Evolutionary conservation across 2,113 vertebrate genomes (phyloP).

Genomic region (Alouatta palliata): DNA sequence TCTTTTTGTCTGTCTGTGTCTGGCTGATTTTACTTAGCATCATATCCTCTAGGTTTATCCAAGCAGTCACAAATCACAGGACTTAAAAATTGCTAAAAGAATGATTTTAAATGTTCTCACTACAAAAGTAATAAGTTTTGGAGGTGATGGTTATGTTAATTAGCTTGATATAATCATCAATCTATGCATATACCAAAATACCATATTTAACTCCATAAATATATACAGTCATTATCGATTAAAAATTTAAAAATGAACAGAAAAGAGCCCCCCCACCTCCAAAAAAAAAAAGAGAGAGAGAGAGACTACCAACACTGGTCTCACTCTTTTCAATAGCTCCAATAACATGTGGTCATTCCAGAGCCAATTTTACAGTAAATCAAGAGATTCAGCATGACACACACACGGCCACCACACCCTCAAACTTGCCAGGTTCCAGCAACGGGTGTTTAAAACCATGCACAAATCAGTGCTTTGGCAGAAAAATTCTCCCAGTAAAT

Average conservation of each 20-base stretch:
- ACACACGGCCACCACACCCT: accelerated
- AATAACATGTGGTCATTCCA: not conserved
- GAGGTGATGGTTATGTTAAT: not conserved
- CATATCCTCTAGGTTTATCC: not conserved
- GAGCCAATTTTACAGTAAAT: not conserved
- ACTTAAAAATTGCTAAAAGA: not conserved
- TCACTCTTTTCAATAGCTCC: not conserved
- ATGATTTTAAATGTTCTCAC: not conserved
- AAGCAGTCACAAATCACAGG: not conserved
- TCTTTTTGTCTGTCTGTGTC: not conserved
- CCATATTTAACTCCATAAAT: not conserved
- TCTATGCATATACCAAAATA: not conserved
- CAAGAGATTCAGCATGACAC: not conserved
- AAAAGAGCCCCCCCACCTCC: not conserved
- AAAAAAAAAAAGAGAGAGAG: not conserved
- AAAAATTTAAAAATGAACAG: not conserved
- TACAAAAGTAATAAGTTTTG: not conserved
- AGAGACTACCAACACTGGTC: not conserved
- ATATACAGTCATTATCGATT: not conserved
- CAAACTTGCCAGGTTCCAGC: not conserved
- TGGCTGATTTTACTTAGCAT: not conserved
- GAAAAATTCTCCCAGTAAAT: not conserved
- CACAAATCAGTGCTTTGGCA: not conserved
- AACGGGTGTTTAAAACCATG: not conserved
- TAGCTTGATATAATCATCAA: not conserved